Base-by-base conservation (phyloP, 2,113 vertebrate genomes). In the Cheilinus undulatus region DNA sequence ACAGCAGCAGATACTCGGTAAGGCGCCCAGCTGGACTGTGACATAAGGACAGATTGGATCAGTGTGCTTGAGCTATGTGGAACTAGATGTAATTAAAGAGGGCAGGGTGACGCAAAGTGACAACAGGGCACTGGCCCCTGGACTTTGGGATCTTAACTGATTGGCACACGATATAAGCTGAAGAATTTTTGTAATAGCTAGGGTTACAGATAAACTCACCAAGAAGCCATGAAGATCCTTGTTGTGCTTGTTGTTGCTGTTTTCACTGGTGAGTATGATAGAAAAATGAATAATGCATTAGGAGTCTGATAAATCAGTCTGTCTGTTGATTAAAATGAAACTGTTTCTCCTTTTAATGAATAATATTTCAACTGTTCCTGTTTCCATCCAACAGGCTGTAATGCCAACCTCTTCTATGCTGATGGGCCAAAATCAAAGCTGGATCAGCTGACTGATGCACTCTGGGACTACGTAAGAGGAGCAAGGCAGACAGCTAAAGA, bases 341-440 rank as follows among this genome's bases (percentile, higher is more conserved):
- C n/a, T n/a, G n/a, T n/a, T n/a, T n/a, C n/a, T n/a, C n/a, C n/a
- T n/a, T n/a, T n/a, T n/a, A n/a, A n/a, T n/a, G n/a, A n/a, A n/a
- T n/a, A n/a, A 49, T 49, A 61, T 45, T 48, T 13, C 7, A 51
- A 32, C 13, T 64, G 12, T 9, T 57, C 19, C 13, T 69, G 20
- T 69, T n/a, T 80, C 61, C 3, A 34, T 65, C 12, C 27, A 26
- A 59, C 69, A 94, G 94, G 91, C 70, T 94, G 92, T 57, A 74
- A 94, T n/a, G 94, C 91, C 87, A 93, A 90, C 73, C 28, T 94
- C 12, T 89, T 93, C 63, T 88, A 89, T 50, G 92, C 91, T 76
- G 93, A 94, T 83, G 89, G 91, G 38, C 92, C 92, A 2, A 92
- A 92, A 74, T 88, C 92, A n/a, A 89, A 93, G 83, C 67, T 94